Evolutionary conservation across 2,797 vertebrate species (phyloP), one percentile per base, ranked within the genome.

Genomic region (Cossypha dichroa): DNA sequence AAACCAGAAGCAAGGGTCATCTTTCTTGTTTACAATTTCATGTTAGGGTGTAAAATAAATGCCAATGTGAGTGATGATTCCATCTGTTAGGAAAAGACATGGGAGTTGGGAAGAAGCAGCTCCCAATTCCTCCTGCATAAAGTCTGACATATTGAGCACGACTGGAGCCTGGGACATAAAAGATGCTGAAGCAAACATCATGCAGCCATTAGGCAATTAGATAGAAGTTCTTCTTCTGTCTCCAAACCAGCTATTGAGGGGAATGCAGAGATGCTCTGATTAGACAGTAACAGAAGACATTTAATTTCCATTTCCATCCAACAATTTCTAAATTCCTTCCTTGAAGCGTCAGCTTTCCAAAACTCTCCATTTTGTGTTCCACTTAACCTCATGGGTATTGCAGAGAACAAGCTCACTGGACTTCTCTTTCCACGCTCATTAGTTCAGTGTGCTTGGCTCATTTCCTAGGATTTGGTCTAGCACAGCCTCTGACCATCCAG

Each of bases 401-500:
- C 43, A 31, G 76, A 78, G 91, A 63, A 55, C 34, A 36, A 8
- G 55, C 87, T 93, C 23, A 10, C 79, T 66, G 38, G 73, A 45
- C 73, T 93, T 68, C 92, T 76, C 89, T 91, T 91, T 91, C 91
- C 87, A 81, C 29, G 33, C 85, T 94, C 91, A 84, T 96, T 93
- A 94, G 66, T 92, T 94, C 69, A 84, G 79, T 76, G 89, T 7
- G 22, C 80, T 91, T 96, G 96, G 93, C 93, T 95, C 76, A 58
- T 95, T 94, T 97, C 94, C 94, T 91, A 40, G 93, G 91, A 73
- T 86, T 95, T 77, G 85, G 76, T 94, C 85, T 90, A 86, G 94
- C 85, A 56, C 29, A 94, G 91, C 87, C 93, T 88, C 87, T 90
- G 96, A 91, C 93, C 91, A 66, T 90, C 85, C 89, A 82, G 82